Base-by-base conservation (phyloP, 35 echinoderm and acorn worm species). In the Ptychodera flava region DNA sequence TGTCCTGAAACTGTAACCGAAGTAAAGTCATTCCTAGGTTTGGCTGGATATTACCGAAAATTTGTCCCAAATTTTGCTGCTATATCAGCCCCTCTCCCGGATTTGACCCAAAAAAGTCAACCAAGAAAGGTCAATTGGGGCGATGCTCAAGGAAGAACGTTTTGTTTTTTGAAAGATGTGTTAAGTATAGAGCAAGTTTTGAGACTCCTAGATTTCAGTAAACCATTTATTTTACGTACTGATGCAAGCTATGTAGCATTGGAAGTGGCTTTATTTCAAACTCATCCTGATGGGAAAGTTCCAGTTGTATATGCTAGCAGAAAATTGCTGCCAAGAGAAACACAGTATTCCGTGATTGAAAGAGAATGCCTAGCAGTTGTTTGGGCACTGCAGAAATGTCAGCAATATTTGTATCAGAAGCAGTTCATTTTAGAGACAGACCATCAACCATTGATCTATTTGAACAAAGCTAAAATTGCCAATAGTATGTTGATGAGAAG, bases 21-120 rank as follows among this genome's bases (percentile, higher is more conserved):
- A n/a, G n/a, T n/a, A n/a, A n/a, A n/a, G n/a, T n/a, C n/a, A n/a
- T n/a, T n/a, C n/a, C n/a, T n/a, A n/a, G 93, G 93, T 35, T 36
- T 91, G 15, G 75, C 77, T 16, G 86, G 82, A 15, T 94, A 93
- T 29, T 93, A 93, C 37, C 80, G 92, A 1, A 90, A 93, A 31
- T 93, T 93, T 78, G 84, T 94, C 27, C 85, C 80, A 30, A 37
- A 90, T 16, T 91, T 84, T 87, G 84, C 83, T 14, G 36, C 33
- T 36, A 77, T 93, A 76, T 79, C 88, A 78, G 38, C 35, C 28
- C 92, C 92, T 35, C 78, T 97, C 37, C 37, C 77, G 77, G 88
- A 90, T 79, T 36, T 93, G 33, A 88, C 80, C 31, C 78, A 28
- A 34, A 80, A 84, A 29, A 83, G 31, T 0, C 31, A 79, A 10